phyloP scores from a whole-genome alignment of 2,113 vertebrate genomes.

The Theristicus caerulescens region DNA sequence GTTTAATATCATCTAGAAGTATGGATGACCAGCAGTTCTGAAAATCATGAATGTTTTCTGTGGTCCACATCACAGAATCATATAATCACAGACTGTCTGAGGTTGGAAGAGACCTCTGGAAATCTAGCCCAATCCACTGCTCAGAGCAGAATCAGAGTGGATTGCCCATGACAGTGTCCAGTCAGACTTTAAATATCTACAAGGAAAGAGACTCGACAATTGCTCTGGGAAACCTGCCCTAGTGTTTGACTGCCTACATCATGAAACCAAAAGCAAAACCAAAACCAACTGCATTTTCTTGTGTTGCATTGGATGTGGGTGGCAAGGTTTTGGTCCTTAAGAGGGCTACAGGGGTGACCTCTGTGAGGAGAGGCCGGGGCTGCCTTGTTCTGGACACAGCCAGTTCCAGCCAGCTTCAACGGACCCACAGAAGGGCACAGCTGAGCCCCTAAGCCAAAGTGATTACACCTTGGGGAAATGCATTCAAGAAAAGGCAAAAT shows the following conservation, averaged over 20 bases:
- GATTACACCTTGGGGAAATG: neutral
- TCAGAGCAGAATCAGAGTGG: neutral
- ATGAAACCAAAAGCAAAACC: neutral
- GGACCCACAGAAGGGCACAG: no score
- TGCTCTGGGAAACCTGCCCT: neutral
- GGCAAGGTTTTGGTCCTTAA: neutral
- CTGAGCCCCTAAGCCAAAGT: neutral
- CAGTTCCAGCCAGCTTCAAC: no score
- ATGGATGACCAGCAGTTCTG: neutral
- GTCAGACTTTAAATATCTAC: neutral
- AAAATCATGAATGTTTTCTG: neutral
- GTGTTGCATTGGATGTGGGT: neutral
- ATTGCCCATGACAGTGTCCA: neutral
- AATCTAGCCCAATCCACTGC: neutral
- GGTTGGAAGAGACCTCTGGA: neutral
- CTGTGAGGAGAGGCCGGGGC: no score
- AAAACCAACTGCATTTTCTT: neutral
- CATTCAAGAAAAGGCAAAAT: neutral
- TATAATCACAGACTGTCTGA: neutral
- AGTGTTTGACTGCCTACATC: neutral
- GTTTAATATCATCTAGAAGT: neutral
- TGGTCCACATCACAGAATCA: neutral
- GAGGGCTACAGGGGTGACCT: neutral
- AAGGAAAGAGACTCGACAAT: neutral
- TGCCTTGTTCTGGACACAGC: no score